Evolutionary conservation across 2,797 vertebrate genomes (phyloP), one percentile per base, ranked within the genome.

Genomic region (Peromyscus melanophrys): DNA sequence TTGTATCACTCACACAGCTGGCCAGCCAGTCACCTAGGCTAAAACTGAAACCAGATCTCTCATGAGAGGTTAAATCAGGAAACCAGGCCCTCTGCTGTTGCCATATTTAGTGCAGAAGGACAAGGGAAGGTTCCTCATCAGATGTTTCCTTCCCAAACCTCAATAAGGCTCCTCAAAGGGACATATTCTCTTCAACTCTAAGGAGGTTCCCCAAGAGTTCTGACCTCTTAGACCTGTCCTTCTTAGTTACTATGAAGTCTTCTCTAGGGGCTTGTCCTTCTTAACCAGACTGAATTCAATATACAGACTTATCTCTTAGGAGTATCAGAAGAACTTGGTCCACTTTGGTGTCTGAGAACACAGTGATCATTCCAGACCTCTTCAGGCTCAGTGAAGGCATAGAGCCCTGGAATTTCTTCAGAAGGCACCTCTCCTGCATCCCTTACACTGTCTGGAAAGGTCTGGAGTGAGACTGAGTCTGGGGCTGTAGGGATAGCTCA

Each of bases 401-500:
- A 19, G 16, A 23, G 6, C 7, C 59, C 59, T 61, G 21, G 59
- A 61, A 61, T 61, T 61, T 61, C 59, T 61, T 61, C 21, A 61
- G 2, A 61, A 61, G 59, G 59, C 59, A 61, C 6, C 23, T 25
- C 6, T 6, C 59, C 59, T 61, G 59, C 59, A 61, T 61, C 23
- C 59, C 23, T 6, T 61, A 61, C 59, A 61, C 59, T 61, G 6
- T 61, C 59, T 61, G 21, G 8, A 23, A 61, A 25, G 59, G 23
- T 61, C 59, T 61, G 59, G 59, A 61, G 59, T 61, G 21, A 25
- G 59, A 25, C 59, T 27, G 25, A 90, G 75, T 98, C 98, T 63
- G 98, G 98, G 8, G 92, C 97, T 40, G 98, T 98, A 98, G 98
- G 98, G 57, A 92, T 98, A 73, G 96, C 98, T 61, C 98, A 98